phyloP scores from a whole-genome alignment of 2,797 vertebrate species.

The Eulemur albifrons region DNA sequence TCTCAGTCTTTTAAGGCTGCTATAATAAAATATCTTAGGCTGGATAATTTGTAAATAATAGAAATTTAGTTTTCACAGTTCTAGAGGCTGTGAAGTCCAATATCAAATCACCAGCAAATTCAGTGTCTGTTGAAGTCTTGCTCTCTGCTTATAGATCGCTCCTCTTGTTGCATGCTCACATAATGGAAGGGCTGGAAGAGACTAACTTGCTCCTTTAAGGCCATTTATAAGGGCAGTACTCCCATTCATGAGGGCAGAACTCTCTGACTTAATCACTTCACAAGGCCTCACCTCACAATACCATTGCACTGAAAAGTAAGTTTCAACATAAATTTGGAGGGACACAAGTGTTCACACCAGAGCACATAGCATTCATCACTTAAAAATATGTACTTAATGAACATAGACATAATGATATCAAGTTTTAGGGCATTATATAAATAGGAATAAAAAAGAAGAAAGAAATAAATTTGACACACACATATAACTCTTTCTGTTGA shows the following conservation, averaged over 20 bases:
- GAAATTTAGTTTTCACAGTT: not conserved
- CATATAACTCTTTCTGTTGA: not conserved
- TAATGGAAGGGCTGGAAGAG: not conserved
- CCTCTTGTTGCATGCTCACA: not conserved
- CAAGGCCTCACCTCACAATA: not conserved
- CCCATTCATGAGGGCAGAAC: not conserved
- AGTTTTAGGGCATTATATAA: not conserved
- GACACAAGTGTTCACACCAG: not conserved
- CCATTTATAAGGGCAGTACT: not conserved
- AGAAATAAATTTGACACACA: not conserved
- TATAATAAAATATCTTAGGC: not conserved
- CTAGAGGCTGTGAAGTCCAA: not conserved
- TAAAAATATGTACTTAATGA: not conserved
- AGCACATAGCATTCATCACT: not conserved
- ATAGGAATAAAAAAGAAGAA: not conserved
- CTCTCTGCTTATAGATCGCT: not conserved
- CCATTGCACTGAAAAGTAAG: not conserved
- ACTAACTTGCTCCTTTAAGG: no score
- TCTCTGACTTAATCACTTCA: not conserved
- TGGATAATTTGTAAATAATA: not conserved
- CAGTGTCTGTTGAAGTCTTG: not conserved
- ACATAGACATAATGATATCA: not conserved
- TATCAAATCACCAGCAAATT: no score
- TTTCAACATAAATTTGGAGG: not conserved
- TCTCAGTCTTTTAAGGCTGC: not conserved